A percentile compares a stretch with the other conserved stretches of the same genome.
Conservation (phyloP, 1,140 invertebrate species). For the Stenopsyche tienmushanensis region DNA sequence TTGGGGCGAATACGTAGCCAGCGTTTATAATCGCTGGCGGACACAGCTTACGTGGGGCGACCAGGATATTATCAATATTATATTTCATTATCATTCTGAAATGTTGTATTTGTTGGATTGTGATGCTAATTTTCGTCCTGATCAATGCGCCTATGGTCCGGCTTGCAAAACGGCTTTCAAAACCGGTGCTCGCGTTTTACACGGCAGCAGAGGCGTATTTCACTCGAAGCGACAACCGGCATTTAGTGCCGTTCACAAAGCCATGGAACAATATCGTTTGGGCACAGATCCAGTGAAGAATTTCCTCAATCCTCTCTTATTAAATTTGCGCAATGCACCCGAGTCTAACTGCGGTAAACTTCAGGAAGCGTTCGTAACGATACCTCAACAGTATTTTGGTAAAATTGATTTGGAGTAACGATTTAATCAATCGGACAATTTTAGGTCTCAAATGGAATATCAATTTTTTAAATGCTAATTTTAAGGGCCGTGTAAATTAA, state of each 20-base stretch:
- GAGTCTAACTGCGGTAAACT: conserved; percentile 40
- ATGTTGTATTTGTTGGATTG: conserved; percentile 82
- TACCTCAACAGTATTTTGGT: conserved; percentile 23
- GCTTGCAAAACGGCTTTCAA: conserved; percentile 76
- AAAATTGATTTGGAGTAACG: neutral
- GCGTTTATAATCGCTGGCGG: conserved; percentile 84
- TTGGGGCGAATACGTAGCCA: conserved; percentile 81
- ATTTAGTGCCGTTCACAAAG: conserved; percentile 61
- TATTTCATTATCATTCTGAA: conserved; percentile 87
- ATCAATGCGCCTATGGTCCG: conserved; percentile 93
- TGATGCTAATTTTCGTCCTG: conserved; percentile 88
- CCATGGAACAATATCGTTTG: conserved; percentile 27
- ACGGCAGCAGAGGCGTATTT: conserved; percentile 85
- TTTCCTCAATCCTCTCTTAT: conserved; percentile 29
- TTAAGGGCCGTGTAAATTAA: too few relatives aligned
- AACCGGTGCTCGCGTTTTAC: conserved; percentile 79
- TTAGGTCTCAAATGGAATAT: too few relatives aligned
- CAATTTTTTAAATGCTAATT: neutral
- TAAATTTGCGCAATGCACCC: conserved; percentile 20
- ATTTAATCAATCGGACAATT: too few relatives aligned
- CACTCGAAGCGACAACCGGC: conserved; percentile 82
- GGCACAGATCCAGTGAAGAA: conserved; percentile 37
- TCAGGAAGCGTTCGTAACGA: conserved; percentile 30
- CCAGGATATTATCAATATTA: conserved; percentile 96
- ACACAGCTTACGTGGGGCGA: conserved; percentile 94